A percentile compares a stretch with the other conserved stretches of the same genome.
Conservation (phyloP, 2,888 invertebrate species). For the Phorcus lineatus region DNA sequence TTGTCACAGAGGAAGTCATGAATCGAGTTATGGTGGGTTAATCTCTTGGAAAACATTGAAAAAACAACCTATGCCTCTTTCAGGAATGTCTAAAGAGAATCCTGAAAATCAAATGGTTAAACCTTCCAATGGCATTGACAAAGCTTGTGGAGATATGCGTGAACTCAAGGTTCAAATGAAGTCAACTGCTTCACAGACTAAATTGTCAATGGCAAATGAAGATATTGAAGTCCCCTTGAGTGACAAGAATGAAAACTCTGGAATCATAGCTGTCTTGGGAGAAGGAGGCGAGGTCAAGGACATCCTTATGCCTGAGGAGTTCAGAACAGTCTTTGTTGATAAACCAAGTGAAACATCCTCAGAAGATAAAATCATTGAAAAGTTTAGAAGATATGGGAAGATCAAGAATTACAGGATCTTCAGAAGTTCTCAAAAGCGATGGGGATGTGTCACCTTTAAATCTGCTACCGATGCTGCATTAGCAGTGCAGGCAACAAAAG, state of each 20-base stretch:
- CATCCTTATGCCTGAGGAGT: conserved; percentile 57
- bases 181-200: no score
- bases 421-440: conserved; percentile 35
- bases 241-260: conserved; percentile 25
- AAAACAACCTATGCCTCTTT: no score
- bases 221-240: conserved; percentile 29
- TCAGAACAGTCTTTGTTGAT: conserved; percentile 47
- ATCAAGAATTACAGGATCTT: conserved; percentile 40
- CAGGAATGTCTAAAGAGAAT: no score
- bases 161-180: no score
- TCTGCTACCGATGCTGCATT: conserved; percentile 28
- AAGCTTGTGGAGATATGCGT: conserved; percentile 50
- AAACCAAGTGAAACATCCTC: conserved; percentile 29
- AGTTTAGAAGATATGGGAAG: conserved; percentile 47
- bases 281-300: conserved; percentile 49
- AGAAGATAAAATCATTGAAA: conserved; percentile 29
- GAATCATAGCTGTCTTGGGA: conserved; percentile 50
- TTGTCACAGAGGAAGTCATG: no score
- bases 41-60: no score
- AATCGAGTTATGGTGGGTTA: no score
- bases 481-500: conserved; percentile 39
- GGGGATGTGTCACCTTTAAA: conserved; percentile 58
- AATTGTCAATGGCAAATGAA: conserved; percentile 2
- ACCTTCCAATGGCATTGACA: conserved; percentile 46
- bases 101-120: conserved; percentile 18